Conservation (phyloP, 2,797 vertebrate species). For the Phoeniculus purpureus region DNA sequence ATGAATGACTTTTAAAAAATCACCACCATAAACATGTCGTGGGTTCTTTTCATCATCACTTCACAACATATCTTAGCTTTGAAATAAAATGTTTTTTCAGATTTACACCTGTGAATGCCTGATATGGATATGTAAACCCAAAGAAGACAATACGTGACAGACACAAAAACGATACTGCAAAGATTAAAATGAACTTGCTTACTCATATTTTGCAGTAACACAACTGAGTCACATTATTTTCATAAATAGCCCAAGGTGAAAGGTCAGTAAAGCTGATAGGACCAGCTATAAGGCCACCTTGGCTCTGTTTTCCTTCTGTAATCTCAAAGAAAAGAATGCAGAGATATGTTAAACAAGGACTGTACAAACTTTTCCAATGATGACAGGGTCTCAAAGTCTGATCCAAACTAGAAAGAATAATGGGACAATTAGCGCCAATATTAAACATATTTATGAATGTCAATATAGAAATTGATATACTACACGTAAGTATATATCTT, state of each 20-base stretch:
- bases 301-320: not conserved
- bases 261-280: not conserved
- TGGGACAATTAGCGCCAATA: not conserved
- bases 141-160: not conserved
- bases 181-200: not conserved
- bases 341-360: not conserved
- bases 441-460: not conserved
- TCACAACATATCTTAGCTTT: not conserved
- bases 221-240: not conserved
- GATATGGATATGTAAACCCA: not conserved
- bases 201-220: not conserved
- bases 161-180: not conserved
- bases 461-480: not conserved
- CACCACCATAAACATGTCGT: fast-evolving
- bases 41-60: not conserved
- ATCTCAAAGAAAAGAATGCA: not conserved
- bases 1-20: not conserved
- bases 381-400: not conserved
- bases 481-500: not conserved
- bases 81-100: not conserved
- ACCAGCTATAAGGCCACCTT: not conserved
- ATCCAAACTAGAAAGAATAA: not conserved
- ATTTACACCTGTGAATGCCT: not conserved
- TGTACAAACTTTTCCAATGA: not conserved
- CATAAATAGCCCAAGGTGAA: not conserved